These are phyloP conservation scores for Actenoides lindsayi DNA, from an alignment of 2,113 vertebrate genomes.

Conservation along the genomic window DNA sequence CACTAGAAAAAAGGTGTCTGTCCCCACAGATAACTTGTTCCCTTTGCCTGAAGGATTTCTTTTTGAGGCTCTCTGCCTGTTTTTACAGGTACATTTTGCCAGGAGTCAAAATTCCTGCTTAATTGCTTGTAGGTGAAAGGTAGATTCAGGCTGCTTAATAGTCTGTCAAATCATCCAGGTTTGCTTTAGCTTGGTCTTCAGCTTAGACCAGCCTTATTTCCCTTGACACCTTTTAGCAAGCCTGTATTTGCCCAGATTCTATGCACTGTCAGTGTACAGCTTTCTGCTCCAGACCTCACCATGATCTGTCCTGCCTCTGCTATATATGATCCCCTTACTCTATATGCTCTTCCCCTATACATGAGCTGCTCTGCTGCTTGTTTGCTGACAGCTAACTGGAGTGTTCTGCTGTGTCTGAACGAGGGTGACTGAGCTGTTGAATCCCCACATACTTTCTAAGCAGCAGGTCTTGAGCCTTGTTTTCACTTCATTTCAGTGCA, in stretches of 20 bases:
- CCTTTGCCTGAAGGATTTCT: not conserved
- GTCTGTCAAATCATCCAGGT: not conserved
- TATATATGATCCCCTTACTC: fast-evolving
- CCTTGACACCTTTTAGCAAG: not conserved
- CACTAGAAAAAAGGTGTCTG: not conserved
- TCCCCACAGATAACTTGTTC: not conserved
- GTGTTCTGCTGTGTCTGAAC: not conserved
- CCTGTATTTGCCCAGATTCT: not conserved
- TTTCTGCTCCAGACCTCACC: not conserved
- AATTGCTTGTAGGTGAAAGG: not conserved
- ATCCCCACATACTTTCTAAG: not conserved
- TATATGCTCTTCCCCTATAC: fast-evolving
- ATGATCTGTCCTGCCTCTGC: fast-evolving
- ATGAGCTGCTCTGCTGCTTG: not conserved
- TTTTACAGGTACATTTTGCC: not conserved
- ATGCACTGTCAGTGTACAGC: not conserved
- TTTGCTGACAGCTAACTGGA: not conserved
- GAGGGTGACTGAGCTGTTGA: not conserved
- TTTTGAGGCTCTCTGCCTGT: not conserved
- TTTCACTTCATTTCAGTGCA: not conserved
- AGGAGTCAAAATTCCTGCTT: not conserved
- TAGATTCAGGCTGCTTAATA: not conserved
- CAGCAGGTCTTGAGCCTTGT: not conserved
- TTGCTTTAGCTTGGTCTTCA: not conserved
- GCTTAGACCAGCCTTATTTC: not conserved